These are phyloP conservation scores for Diadumene lineata DNA, from an alignment of 92 coral and sea anemone genomes.

Conservation along the genomic window DNA sequence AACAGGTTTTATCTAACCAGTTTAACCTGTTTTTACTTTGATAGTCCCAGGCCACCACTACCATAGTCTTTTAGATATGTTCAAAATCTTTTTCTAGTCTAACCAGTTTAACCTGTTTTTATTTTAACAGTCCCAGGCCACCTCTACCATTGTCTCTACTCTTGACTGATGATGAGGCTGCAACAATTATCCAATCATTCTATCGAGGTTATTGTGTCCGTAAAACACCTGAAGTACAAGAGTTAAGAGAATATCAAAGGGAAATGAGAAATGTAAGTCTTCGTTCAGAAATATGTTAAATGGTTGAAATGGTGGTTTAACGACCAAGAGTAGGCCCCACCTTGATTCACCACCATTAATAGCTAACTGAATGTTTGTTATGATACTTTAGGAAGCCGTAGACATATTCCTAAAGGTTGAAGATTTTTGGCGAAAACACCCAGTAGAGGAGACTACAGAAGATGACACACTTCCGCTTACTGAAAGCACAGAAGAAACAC, in stretches of 20 bases:
- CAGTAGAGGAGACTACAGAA: constrained; percentile 65
- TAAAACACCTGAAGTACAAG: constrained; percentile 92
- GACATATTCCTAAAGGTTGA: constrained; percentile 90
- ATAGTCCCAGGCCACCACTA: too few relatives aligned
- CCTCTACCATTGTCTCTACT: constrained; percentile 87
- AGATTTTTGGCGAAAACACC: constrained; percentile 95
- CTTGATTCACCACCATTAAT: too few relatives aligned
- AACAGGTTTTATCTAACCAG: too few relatives aligned
- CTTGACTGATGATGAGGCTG: constrained; percentile 94
- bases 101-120: too few relatives aligned
- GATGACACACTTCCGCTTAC: constrained; percentile 14
- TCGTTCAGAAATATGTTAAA: neutral
- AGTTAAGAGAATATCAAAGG: constrained; percentile 84
- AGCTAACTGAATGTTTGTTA: neutral
- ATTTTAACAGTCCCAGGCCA: constrained; percentile 88
- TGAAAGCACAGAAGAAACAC: neutral
- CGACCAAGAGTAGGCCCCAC: too few relatives aligned
- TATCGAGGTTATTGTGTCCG: constrained; percentile 90
- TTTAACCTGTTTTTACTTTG: neutral
- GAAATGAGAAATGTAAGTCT: constrained; percentile 93
- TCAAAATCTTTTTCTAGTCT: too few relatives aligned
- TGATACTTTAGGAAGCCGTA: constrained; percentile 75
- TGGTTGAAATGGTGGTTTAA: neutral
- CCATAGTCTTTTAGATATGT: too few relatives aligned
- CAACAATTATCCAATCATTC: constrained; percentile 84